Evolutionary conservation across 2,113 vertebrate species (phyloP).

Genomic region (Lophotis ruficrista): DNA sequence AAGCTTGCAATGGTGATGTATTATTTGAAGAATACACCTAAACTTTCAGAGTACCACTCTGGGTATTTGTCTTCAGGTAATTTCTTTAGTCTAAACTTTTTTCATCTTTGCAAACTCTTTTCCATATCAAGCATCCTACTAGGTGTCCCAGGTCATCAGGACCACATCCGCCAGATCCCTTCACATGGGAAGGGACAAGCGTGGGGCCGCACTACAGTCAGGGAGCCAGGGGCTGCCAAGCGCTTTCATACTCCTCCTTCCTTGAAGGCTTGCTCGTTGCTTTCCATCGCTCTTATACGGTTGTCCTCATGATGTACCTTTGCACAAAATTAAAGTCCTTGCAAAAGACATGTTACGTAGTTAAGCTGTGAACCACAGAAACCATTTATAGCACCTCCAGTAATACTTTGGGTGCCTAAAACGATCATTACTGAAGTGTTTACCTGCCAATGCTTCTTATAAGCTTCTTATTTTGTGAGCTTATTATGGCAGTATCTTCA

Average conservation of each 20-base stretch:
- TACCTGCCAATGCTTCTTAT: neutral
- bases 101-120: neutral
- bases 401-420: neutral
- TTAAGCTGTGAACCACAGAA: neutral
- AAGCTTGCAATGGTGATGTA: accelerated
- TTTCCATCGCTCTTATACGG: neutral
- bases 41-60: neutral
- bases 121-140: neutral
- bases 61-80: accelerated
- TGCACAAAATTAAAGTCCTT: neutral
- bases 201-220: accelerated
- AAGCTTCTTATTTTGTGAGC: neutral
- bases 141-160: neutral
- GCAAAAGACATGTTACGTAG: neutral
- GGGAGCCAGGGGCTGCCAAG: neutral
- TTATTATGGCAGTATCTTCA: neutral
- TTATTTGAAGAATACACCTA: neutral
- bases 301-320: neutral
- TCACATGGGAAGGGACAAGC: neutral
- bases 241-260: neutral
- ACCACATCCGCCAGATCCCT: neutral
- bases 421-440: neutral
- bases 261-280: neutral
- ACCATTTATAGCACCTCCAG: neutral
- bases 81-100: neutral